Evolutionary conservation across 2,797 vertebrate species (phyloP).

Genomic region (Phataginus tetradactyla): DNA sequence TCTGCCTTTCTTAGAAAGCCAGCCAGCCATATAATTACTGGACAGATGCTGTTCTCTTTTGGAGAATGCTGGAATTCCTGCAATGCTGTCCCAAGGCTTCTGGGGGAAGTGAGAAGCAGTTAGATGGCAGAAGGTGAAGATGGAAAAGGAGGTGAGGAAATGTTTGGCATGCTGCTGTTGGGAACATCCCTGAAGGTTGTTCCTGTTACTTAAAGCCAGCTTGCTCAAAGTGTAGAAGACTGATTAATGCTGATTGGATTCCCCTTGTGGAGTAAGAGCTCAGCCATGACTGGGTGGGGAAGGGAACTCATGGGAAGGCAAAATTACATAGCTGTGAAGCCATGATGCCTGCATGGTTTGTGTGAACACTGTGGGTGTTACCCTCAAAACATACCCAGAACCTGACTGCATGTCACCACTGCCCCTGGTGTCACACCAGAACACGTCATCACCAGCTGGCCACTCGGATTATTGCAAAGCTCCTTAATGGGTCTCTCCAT

Average conservation of each 20-base stretch:
- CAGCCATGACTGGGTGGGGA: not conserved
- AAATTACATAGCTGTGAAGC: not conserved
- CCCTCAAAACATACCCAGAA: not conserved
- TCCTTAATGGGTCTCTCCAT: not conserved
- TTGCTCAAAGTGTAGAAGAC: not conserved
- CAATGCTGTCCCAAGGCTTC: not conserved
- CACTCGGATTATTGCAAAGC: not conserved
- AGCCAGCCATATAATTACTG: not conserved
- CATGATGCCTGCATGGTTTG: not conserved
- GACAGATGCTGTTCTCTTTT: not conserved
- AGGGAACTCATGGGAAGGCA: not conserved
- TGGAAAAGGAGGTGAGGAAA: not conserved
- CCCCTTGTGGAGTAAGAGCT: not conserved
- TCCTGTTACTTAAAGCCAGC: not conserved
- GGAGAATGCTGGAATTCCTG: not conserved
- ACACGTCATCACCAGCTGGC: not conserved
- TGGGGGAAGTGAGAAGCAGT: not conserved
- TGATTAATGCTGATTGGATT: not conserved
- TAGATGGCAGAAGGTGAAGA: not conserved
- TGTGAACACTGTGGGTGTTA: not conserved
- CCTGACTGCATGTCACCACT: not conserved
- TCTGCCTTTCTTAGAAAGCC: conserved; percentile 41
- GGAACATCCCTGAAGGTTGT: not conserved
- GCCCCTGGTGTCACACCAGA: not conserved
- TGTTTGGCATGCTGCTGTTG: not conserved